Percentiles rank a stretch among this genome's conserved stretches.
phyloP scores from a whole-genome alignment of 2,888 invertebrate genomes.

The Crepidodera aurea region DNA sequence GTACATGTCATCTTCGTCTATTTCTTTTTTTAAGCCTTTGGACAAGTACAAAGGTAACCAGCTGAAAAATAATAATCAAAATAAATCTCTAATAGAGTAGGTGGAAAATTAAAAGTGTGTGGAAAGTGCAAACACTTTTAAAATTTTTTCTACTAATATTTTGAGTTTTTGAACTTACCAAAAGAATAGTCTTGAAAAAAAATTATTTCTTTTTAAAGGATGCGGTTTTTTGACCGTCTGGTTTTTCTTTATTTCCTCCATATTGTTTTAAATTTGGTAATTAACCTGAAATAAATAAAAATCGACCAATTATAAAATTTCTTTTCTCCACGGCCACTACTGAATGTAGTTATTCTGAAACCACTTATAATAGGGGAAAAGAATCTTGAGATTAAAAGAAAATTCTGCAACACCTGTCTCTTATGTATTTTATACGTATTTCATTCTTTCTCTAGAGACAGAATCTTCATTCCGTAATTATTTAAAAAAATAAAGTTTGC shows the following conservation, averaged over 20 bases:
- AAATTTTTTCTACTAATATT: not conserved
- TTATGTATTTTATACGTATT: too few species aligned
- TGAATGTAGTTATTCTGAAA: too few species aligned
- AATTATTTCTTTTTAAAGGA: slow-evolving; percentile 28
- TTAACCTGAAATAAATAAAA: not conserved
- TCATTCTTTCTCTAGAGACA: too few species aligned
- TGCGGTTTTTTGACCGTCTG: slow-evolving; percentile 26
- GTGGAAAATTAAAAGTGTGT: too few species aligned
- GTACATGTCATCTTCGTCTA: slow-evolving; percentile 63
- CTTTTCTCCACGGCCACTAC: too few species aligned
- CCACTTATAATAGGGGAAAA: too few species aligned
- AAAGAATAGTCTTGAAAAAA: slow-evolving; percentile 36
- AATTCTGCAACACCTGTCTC: too few species aligned
- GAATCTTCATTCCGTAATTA: too few species aligned
- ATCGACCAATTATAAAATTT: too few species aligned
- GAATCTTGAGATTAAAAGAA: too few species aligned
- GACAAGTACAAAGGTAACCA: slow-evolving; percentile 63
- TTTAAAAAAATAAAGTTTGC: too few species aligned
- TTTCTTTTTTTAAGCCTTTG: slow-evolving; percentile 61
- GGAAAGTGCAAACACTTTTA: not conserved
- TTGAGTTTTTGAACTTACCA: slow-evolving; percentile 34
- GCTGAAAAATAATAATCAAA: slow-evolving; percentile 53
- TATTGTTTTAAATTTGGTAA: not conserved
- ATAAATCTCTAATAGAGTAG: not conserved
- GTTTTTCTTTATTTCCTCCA: slow-evolving; percentile 15